Evolutionary conservation across 2,113 vertebrate genomes (phyloP), one percentile per base, ranked within the genome.

Genomic region (Mobula birostris): DNA sequence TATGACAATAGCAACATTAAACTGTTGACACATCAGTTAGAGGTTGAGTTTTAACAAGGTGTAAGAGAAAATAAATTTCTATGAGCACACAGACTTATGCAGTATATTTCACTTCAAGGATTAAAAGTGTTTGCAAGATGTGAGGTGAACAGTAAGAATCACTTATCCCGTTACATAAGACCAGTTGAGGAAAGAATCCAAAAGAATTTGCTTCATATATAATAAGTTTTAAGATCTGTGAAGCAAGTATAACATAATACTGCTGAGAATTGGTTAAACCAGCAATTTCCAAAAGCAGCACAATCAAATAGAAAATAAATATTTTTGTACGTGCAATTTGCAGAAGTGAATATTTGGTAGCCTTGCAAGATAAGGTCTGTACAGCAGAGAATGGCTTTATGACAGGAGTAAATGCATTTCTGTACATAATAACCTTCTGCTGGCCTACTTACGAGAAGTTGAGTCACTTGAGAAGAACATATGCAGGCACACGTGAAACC

Each of bases 351-450:
- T 72, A 40, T 92, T 72, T 72, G 83, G 12, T 63, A 88, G 61
- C 83, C 83, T 72, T 40, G 32, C 90, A 92, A 2, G 21, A 48
- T 72, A 72, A 72, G 90, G 36, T 93, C 91, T 36, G 6, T 5
- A 5, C 4, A 14, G 7, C 70, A 48, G 48, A 76, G 40, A 93
- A 24, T 48, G 61, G 7, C 19, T 68, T 91, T 92, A 72, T 74
- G 70, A 93, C 40, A 70, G 70, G 68, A 74, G 70, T 93, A 74
- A 70, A 93, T 74, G 91, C 74, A 93, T 76, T 93, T 76, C 74
- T 93, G 56, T 56, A 24, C 91, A 74, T 36, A 93, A 29, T 76
- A 74, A 93, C 91, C 91, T 93, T 76, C 70, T 14, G n/a, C 74
- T 74, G 91, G 32, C 70, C 91, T 56, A 93, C 70, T 93, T 93